Evolutionary conservation across 2,888 invertebrate genomes (phyloP), one percentile per base, ranked within the genome.

Genomic region (Sarcophaga subvicina): DNA sequence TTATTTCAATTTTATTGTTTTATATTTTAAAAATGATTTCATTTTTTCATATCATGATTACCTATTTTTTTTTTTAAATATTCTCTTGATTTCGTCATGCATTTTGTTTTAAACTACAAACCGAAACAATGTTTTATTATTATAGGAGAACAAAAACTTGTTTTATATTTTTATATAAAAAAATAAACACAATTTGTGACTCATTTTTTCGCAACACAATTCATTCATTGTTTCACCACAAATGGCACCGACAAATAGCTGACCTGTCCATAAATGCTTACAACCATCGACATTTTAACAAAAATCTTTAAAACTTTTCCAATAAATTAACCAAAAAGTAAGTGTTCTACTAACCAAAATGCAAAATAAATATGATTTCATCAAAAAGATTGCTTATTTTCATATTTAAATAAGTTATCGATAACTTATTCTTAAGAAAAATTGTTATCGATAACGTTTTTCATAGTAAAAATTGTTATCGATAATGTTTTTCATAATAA

Each of bases 71-170:
- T 11, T 25, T 69, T 4, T 73, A 62, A 54, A 17, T 75, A 66
- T 66, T 76, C 49, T 45, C n/a, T 45, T 5, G 66, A 59, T 71
- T 60, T 84, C 60, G 22, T 76, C 60, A 63, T 80, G 12, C 4
- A 54, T 54, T 54, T 54, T 54, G 12, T 14, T 17, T 54, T 54
- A 11, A 73, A 62, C 27, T 54, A 67, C 27, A 62, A 62, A 73
- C 14, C 12, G 37, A 62, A 45, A 67, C 37, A 45, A 62, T 62
- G 27, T 37, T 54, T 69, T 27, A 47, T 69, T 37, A 37, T 37
- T 8, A 37, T 10, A 10, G 37, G 37, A 37, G 37, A 37, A 37
- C 8, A 37, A 37, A 17, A 54, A 54, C 54, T 54, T 54, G 54
- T 17, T 54, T 54, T 17, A 17, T 10, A 4, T 54, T 54, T 12